Conservation (phyloP, 2,797 vertebrate species). For the Alca torda region DNA sequence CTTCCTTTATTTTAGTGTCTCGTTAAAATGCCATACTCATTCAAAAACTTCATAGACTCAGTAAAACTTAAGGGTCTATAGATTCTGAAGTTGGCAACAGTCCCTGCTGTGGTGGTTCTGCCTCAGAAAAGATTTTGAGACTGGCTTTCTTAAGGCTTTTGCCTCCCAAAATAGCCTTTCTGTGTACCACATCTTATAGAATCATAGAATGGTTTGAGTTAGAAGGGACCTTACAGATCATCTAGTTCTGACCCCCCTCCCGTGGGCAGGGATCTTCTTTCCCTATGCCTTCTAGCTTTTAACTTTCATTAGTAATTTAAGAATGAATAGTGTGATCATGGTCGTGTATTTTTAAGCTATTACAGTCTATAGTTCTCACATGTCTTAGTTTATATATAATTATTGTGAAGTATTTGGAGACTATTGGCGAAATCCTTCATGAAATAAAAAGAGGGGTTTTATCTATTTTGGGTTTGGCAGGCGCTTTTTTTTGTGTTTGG, state of each 20-base stretch:
- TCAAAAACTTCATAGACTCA: neutral
- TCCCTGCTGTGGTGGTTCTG: neutral
- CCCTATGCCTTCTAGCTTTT: neutral
- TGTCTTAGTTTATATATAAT: neutral
- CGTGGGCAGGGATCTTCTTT: neutral
- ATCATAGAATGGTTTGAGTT: no score
- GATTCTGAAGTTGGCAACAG: neutral
- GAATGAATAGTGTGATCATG: neutral
- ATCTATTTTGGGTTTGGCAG: neutral
- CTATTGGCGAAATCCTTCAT: neutral
- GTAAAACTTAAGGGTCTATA: neutral
- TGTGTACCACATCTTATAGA: neutral
- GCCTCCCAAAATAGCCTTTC: neutral
- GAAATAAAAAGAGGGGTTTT: neutral
- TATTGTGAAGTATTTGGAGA: neutral
- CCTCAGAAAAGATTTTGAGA: neutral
- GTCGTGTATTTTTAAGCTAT: neutral
- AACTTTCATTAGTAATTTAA: neutral
- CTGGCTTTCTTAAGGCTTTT: neutral
- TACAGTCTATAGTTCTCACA: neutral
- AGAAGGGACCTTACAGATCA: no score
- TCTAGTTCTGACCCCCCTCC: no score
- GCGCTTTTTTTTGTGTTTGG: neutral
- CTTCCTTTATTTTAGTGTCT: neutral
- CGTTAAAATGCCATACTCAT: neutral